Base-by-base conservation (phyloP, 2,797 vertebrate genomes). In the Natrix natrix region DNA sequence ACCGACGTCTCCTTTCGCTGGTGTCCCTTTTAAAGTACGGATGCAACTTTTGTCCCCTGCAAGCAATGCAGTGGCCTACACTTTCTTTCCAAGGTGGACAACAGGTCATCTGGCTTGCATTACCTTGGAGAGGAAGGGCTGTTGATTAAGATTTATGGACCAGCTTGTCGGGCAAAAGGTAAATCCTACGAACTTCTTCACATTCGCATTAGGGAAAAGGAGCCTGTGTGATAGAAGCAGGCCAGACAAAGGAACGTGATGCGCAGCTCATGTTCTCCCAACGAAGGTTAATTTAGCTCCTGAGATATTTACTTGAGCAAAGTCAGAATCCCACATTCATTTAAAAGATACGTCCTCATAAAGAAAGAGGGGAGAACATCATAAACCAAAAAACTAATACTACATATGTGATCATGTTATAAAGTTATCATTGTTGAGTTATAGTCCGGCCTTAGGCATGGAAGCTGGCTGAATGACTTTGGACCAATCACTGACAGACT, bases 21-120 rank as follows among this genome's bases (percentile, higher is more conserved):
- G n/a, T 94, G 59, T 95, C 91, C 69, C 8, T 94, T 96, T 97
- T 95, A 37, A 74, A 74, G 37, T 1, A 96, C 96, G 87, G 59
- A 92, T 69, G 3, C 90, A 5, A 61, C 87, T 94, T 94, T 96
- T 92, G 43, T 90, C 95, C 91, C 32, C 52, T 52, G 74, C 91
- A 59, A 91, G 3, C 92, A 89, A 7, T 32, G 13, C 13, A 6
- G 28, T 32, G 66, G n/a, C 66, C n/a, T 69, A n/a, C n/a, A 16
- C 66, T 32, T 69, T 69, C 66, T 69, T 69, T 86, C 91, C 95
- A 74, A 89, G 90, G 92, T 94, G 20, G 96, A 74, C 74, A 63
- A n/a, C 86, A 57, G 20, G 48, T 57, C 4, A 3, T 92, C 48
- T 60, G 74, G 92, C 54, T 24, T 94, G 16, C 12, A 93, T 94